Percentiles rank a stretch among this genome's conserved stretches.
Conservation (phyloP, 2,797 vertebrate genomes). For the Esox masquinongy region DNA sequence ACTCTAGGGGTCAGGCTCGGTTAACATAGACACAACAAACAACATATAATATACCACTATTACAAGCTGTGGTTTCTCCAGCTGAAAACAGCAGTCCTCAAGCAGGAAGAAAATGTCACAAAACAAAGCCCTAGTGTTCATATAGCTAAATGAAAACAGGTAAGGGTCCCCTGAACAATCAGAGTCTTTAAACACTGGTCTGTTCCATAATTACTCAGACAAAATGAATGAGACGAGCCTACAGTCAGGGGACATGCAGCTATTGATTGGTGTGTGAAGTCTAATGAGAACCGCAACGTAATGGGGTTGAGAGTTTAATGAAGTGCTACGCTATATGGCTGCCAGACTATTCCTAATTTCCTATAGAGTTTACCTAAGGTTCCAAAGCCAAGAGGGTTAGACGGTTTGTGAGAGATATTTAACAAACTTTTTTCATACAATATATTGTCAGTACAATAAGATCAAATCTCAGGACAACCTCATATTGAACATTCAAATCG, state of each 20-base stretch:
- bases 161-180: background rate
- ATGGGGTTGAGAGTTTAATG: constrained; percentile 3
- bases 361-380: background rate
- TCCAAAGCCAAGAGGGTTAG: background rate
- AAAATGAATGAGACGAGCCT: background rate
- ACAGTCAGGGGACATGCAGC: background rate
- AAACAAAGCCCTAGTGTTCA: background rate
- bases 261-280: background rate
- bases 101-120: background rate
- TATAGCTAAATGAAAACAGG: background rate
- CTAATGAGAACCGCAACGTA: background rate
- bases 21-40: background rate
- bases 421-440: background rate
- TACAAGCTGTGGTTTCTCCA: background rate
- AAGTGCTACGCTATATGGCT: background rate
- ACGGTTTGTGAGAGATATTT: background rate
- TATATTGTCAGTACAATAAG: background rate
- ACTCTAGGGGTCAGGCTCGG: background rate
- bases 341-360: background rate
- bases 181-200: background rate
- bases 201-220: background rate
- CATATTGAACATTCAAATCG: background rate
- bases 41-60: background rate
- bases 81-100: background rate
- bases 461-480: background rate